Conservation (phyloP, 1,140 invertebrate species). For the Pachypsylla venusta region DNA sequence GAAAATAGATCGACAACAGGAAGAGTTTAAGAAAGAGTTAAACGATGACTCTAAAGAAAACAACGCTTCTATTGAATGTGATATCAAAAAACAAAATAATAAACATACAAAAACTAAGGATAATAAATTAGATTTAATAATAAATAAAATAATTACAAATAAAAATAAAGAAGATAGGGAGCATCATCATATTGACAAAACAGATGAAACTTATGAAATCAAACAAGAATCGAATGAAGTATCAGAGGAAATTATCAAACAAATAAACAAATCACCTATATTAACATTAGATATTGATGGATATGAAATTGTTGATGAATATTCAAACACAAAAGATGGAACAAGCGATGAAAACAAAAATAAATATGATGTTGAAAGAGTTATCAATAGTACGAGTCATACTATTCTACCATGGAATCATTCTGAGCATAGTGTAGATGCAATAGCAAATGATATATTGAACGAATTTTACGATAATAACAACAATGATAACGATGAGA, state of each 20-base stretch:
- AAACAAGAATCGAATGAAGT: slow-evolving; percentile 1
- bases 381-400: not conserved
- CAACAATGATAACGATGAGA: slow-evolving; percentile 7
- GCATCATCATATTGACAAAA: not conserved
- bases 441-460: not conserved
- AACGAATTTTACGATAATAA: slow-evolving; percentile 11
- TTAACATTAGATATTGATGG: slow-evolving; percentile 4
- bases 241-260: not conserved
- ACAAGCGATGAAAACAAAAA: not conserved
- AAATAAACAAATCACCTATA: slow-evolving; percentile 1
- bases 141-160: slow-evolving; percentile 8
- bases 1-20: too few species aligned
- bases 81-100: slow-evolving; percentile 6
- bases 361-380: not conserved
- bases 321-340: not conserved
- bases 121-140: not conserved
- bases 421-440: not conserved
- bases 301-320: not conserved
- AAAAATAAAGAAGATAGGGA: slow-evolving; percentile 6
- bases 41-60: too few species aligned
- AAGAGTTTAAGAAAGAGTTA: too few species aligned
- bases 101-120: not conserved
- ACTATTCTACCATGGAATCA: not conserved
- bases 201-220: not conserved
- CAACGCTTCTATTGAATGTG: too few species aligned